A percentile compares a stretch with the other conserved stretches of the same genome.
Evolutionary conservation across 2,797 vertebrate genomes (phyloP).

Genomic region (Silurus lanzhouensis): DNA sequence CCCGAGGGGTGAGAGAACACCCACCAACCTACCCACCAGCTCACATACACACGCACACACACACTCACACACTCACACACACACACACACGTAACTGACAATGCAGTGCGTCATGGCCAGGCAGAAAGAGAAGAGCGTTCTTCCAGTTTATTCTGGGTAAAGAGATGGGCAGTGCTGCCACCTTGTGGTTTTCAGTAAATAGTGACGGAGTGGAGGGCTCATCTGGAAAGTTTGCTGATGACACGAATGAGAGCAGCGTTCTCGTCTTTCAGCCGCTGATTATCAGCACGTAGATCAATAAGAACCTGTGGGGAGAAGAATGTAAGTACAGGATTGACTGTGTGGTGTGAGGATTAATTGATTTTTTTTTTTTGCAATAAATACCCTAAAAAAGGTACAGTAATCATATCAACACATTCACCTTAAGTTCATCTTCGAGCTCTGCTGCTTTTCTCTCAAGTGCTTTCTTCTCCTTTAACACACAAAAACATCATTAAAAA

Average conservation of each 20-base stretch:
- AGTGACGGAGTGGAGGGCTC: conserved; percentile 49
- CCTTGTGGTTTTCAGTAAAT: conserved; percentile 48
- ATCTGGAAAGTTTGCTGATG: conserved; percentile 91
- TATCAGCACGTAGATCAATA: conserved; percentile 84
- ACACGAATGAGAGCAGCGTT: conserved; percentile 89
- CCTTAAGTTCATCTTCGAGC: conserved; percentile 82
- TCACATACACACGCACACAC: conserved; percentile 15
- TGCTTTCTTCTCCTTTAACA: conserved; percentile 74
- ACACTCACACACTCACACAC: conserved; percentile 16
- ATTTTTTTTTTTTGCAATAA: background rate
- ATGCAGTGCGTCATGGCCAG: background rate
- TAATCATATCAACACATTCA: conserved; percentile 47
- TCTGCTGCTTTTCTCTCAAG: conserved; percentile 80
- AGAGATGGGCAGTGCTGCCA: conserved; percentile 60
- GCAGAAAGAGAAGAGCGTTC: conserved; percentile 13
- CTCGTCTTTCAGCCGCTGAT: conserved; percentile 91
- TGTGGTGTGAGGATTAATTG: background rate
- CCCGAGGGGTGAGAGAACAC: conserved; percentile 22
- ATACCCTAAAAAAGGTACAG: background rate
- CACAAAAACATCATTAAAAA: background rate
- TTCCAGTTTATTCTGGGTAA: conserved; percentile 36
- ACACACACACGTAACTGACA: conserved; percentile 8
- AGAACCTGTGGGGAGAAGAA: conserved; percentile 66
- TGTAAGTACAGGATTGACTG: too few relatives aligned
- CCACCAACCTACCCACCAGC: conserved; percentile 14